These are phyloP conservation scores for Polymixis flavicincta DNA, from an alignment of 2,888 invertebrate species.

Conservation along the genomic window DNA sequence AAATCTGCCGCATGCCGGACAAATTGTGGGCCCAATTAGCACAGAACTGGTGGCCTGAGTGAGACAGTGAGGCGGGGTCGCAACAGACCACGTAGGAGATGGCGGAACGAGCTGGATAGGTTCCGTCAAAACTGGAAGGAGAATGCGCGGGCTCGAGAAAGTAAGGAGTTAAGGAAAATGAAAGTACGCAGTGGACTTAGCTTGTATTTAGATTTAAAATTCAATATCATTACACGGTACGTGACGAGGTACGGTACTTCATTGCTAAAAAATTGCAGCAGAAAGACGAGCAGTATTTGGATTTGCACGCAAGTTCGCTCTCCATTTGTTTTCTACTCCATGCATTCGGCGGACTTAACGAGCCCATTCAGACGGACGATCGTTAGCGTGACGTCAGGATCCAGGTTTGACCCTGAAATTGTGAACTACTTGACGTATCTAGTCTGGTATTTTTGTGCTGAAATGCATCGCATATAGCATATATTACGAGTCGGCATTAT, in stretches of 20 bases:
- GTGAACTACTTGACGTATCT: conserved; percentile 3
- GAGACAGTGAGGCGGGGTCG: too few species aligned
- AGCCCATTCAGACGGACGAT: conserved; percentile 64
- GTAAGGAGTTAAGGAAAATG: too few species aligned
- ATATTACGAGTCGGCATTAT: neutral
- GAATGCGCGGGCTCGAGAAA: too few species aligned
- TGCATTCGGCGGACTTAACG: conserved; percentile 60
- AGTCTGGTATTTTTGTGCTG: neutral
- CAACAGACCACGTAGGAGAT: too few species aligned
- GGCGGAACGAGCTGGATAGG: too few species aligned
- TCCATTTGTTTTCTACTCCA: conserved; percentile 42
- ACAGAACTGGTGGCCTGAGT: too few species aligned
- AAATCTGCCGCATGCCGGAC: too few species aligned
- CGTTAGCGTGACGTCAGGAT: conserved; percentile 62
- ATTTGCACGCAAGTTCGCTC: neutral
- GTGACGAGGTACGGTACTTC: too few species aligned
- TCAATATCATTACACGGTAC: neutral
- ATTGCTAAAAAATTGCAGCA: neutral
- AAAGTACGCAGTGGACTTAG: neutral
- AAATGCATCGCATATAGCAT: neutral
- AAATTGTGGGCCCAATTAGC: too few species aligned
- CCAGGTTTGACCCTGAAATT: conserved; percentile 47
- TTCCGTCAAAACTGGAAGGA: too few species aligned
- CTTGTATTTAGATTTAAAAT: neutral
- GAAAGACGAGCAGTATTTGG: neutral